Evolutionary conservation across 2,888 invertebrate species (phyloP).

Genomic region (Scaptomyza caliginosa): DNA sequence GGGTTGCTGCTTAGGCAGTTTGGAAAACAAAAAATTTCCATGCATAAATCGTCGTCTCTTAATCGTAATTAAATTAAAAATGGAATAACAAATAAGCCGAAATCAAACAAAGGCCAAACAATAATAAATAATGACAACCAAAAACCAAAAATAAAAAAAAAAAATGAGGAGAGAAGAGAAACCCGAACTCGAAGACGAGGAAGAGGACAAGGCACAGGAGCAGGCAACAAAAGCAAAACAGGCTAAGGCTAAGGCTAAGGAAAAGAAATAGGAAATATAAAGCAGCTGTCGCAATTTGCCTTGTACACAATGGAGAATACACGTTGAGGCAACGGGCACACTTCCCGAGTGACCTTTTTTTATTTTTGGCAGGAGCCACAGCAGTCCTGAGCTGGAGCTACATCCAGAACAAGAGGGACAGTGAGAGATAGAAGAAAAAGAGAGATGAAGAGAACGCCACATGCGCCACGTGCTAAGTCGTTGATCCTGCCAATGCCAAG

Average conservation of each 20-base stretch:
- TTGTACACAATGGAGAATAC: conserved; percentile 44
- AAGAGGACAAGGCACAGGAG: conserved; percentile 20
- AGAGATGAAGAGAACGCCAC: conserved; percentile 56
- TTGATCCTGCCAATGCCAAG: conserved; percentile 70
- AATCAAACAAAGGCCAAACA: conserved; percentile 65
- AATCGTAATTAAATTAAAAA: conserved; percentile 71
- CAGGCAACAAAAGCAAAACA: conserved; percentile 37
- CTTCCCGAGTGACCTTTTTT: conserved; percentile 76
- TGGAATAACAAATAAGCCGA: conserved; percentile 61
- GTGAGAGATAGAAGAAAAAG: not conserved
- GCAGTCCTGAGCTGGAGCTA: conserved; percentile 36
- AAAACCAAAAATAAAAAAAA: conserved; percentile 24
- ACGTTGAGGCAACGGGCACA: conserved; percentile 51
- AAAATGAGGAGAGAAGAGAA: conserved; percentile 17
- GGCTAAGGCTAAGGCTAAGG: conserved; percentile 21
- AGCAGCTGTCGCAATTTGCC: conserved; percentile 58
- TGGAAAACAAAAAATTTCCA: conserved; percentile 62
- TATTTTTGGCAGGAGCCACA: conserved; percentile 66
- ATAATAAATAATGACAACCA: conserved; percentile 73
- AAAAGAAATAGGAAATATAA: conserved; percentile 10
- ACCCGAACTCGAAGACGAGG: conserved; percentile 31
- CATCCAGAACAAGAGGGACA: not conserved
- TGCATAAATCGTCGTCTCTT: conserved; percentile 68
- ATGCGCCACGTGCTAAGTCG: conserved; percentile 78
- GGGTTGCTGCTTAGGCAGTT: conserved; percentile 34